Conservation (phyloP, 2,888 invertebrate species). For the Ornithoptera priamus region DNA sequence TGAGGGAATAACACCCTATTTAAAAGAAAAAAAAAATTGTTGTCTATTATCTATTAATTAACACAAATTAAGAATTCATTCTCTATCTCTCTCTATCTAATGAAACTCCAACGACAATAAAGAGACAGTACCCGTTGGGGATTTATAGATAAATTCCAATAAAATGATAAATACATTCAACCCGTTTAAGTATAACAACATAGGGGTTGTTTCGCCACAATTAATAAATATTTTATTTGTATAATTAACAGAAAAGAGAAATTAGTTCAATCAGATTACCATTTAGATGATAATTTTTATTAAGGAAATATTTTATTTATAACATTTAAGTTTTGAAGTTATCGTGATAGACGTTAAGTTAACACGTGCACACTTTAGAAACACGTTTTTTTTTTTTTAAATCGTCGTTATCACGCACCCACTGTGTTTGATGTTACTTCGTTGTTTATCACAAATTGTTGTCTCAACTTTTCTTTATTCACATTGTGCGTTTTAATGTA, state of each 20-base stretch:
- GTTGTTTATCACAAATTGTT: conserved; percentile 1
- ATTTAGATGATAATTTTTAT: not conserved
- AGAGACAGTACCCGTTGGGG: no score
- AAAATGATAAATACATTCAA: no score
- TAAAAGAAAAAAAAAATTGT: no score
- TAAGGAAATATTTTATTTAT: not conserved
- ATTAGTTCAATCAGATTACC: not conserved
- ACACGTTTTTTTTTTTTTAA: not conserved
- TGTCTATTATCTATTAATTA: no score
- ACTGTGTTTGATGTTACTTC: conserved; percentile 8
- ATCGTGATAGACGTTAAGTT: conserved; percentile 25
- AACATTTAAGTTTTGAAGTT: not conserved
- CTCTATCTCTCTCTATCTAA: no score
- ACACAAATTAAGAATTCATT: no score
- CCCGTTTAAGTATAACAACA: no score
- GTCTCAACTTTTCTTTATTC: not conserved
- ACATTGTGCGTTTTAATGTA: not conserved
- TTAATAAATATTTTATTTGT: no score
- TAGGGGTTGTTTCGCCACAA: no score
- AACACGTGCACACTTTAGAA: conserved; percentile 21
- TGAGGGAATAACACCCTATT: no score
- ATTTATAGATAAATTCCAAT: no score
- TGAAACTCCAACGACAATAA: no score
- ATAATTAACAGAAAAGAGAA: not conserved
- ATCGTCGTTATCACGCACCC: conserved; percentile 13